Evolutionary conservation across 2,888 invertebrate species (phyloP), one percentile per base, ranked within the genome.

Genomic region (Macaria liturata): DNA sequence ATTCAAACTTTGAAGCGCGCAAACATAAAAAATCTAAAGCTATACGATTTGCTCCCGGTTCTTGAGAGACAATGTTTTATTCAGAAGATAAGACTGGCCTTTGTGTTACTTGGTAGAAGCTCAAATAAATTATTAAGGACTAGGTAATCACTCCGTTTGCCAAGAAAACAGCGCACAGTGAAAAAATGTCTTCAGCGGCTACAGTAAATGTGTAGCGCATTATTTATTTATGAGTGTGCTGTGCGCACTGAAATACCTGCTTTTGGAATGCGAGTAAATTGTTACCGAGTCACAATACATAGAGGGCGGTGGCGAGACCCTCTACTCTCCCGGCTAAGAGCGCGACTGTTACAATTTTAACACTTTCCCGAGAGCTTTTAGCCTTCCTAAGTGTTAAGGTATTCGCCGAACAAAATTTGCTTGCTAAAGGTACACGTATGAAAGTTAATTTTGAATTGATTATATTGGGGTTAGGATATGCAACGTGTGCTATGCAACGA

Each of bases 61-160:
- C 74, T 74, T 78, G 78, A 79, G 74, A 76, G 73, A 76, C 67
- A 69, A 87, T 88, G 85, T 87, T 84, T 88, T 86, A 88, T 88
- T 86, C 86, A 88, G 71, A 65, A 81, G 78, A 78, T 81, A 83
- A 81, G 77, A 79, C 84, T 82, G 82, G 82, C 82, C 84, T 87
- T 83, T 83, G 86, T 82, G 81, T 82, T 83, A 76, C 82, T 83
- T 76, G 77, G 78, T 81, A 83, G 81, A 75, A 82, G 80, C 79
- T 76, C 76, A 80, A 83, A 86, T 87, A 84, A 84, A 87, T 86
- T 85, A 86, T 84, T 86, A 81, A 86, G 74, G 73, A 78, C 77
- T 79, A 81, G 78, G 83, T 85, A 84, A 88, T 88, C 83, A 84
- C 80, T 86, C 81, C 73, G 80, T 82, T 84, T 79, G 79, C 76